phyloP scores from a whole-genome alignment of 2,797 vertebrate species.

The Thaleichthys pacificus region DNA sequence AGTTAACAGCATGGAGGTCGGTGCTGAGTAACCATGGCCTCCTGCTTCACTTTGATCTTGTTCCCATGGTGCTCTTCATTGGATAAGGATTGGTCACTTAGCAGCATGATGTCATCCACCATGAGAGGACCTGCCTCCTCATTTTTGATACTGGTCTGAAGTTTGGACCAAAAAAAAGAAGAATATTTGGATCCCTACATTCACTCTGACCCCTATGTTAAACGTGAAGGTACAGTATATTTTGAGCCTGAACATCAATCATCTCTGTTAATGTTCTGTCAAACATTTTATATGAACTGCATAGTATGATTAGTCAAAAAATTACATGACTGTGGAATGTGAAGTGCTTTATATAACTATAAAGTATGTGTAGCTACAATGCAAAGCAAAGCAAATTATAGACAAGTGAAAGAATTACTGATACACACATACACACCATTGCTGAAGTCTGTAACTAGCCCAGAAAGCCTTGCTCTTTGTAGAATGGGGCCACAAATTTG shows the following conservation, averaged over 20 bases:
- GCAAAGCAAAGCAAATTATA: too few species aligned
- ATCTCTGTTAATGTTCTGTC: too few species aligned
- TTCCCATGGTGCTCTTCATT: conserved; percentile 47
- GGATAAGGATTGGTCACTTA: conserved; percentile 68
- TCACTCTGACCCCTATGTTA: not conserved
- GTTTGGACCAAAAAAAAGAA: conserved; percentile 22
- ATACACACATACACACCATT: conserved; percentile 69
- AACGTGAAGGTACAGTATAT: too few species aligned
- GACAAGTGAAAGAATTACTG: too few species aligned
- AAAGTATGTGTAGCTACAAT: too few species aligned
- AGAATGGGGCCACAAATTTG: conserved; percentile 79
- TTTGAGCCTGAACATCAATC: too few species aligned
- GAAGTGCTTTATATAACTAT: too few species aligned
- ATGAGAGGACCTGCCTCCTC: conserved; percentile 83
- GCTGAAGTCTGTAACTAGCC: conserved; percentile 88
- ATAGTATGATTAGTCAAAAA: too few species aligned
- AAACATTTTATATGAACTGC: too few species aligned
- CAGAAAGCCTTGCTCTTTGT: conserved; percentile 79
- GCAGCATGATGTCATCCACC: conserved; percentile 80
- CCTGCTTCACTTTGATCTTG: conserved; percentile 42
- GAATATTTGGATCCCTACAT: not conserved
- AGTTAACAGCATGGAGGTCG: conserved; percentile 42
- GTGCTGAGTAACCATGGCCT: conserved; percentile 26
- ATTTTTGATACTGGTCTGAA: conserved; percentile 78
- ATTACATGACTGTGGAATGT: too few species aligned